Conservation (phyloP, 2,888 invertebrate species). For the Heliconius cydno region DNA sequence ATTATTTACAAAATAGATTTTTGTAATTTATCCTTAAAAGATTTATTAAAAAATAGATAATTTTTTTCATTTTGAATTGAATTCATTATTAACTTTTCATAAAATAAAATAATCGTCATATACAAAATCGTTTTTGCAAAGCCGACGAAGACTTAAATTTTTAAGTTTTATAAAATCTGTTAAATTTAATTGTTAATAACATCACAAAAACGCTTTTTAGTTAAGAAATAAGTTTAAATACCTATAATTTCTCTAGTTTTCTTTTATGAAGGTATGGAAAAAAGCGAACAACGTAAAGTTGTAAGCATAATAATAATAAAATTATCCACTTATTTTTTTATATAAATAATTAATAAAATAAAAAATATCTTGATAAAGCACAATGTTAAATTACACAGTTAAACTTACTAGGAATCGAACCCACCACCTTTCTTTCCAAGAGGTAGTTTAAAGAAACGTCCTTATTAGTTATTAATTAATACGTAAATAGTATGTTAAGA, state of each 20-base stretch:
- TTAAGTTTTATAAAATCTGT: neutral
- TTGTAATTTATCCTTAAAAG: neutral
- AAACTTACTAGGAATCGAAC: too few relatives aligned
- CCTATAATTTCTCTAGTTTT: neutral
- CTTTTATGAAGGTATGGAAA: neutral
- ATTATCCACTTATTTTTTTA: too few relatives aligned
- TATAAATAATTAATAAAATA: too few relatives aligned
- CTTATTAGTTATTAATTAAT: slow-evolving; percentile 5
- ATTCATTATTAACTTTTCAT: too few relatives aligned
- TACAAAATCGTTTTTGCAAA: neutral
- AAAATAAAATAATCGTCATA: too few relatives aligned
- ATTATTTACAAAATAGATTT: neutral
- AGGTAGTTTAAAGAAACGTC: neutral
- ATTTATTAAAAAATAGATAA: neutral
- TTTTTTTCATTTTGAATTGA: too few relatives aligned
- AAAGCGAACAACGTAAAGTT: neutral
- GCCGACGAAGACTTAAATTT: neutral
- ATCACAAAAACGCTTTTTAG: neutral
- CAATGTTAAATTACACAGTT: too few relatives aligned
- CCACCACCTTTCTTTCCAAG: neutral
- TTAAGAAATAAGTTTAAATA: neutral
- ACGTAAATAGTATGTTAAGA: neutral
- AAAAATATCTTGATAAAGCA: too few relatives aligned
- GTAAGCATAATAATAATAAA: too few relatives aligned
- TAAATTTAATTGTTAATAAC: neutral